Evolutionary conservation across 1,140 invertebrate species (phyloP), one percentile per base, ranked within the genome.

Genomic region (Neotoxoptera formosana): DNA sequence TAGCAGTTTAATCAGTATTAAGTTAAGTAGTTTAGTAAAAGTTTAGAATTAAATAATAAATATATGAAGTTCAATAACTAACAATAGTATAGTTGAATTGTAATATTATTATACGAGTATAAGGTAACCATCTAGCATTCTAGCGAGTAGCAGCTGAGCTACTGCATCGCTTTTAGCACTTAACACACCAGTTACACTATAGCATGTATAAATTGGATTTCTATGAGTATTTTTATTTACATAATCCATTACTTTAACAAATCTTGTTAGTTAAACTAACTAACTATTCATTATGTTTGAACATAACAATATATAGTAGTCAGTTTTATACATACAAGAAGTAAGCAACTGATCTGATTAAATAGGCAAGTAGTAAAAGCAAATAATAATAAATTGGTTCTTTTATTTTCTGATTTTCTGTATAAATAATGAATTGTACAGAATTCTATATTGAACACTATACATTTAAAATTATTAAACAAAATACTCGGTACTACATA

Each of bases 361-460:
- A 47, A 86, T 9, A 25, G 14, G 0, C 0, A 88, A 47, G 56
- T 23, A 56, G 23, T n/a, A 41, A 90, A 47, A 47, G 9, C 67
- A 51, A 81, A 56, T 93, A 84, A 93, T 93, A 93, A 93, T 93
- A 93, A 93, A 93, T 93, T 93, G 91, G 91, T 93, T 92, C 91
- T 93, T 93, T 93, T 93, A 93, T 93, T 86, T 93, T 92, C n/a
- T 53, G 30, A 53, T 84, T 92, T 92, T 84, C 91, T 93, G 91
- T 84, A 83, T 93, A 93, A 93, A 93, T 93, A 92, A 92, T 81
- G 67, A 83, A 92, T 93, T 93, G 81, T 93, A 93, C 91, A 93
- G 91, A 93, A 86, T 91, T 84, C 91, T 93, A 93, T 93, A 86
- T 93, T 45, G 51, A 93, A 93, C 91, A 93, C 91, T 93, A 93